Evolutionary conservation across 1,140 invertebrate species (phyloP).

Genomic region (Drosophila triauraria): DNA sequence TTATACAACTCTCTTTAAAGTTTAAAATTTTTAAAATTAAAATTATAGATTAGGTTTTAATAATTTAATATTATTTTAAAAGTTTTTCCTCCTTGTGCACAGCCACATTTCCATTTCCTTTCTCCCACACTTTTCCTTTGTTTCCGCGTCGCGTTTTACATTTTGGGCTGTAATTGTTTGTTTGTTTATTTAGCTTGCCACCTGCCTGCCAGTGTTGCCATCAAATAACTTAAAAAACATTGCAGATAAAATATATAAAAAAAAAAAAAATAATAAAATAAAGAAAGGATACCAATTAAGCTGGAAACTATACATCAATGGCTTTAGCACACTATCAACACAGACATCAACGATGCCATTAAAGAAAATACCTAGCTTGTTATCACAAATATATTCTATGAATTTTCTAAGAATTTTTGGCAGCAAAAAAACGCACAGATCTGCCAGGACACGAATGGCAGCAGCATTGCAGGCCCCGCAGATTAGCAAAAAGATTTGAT

Average conservation of each 20-base stretch:
- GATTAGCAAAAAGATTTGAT: slow-evolving; percentile 77
- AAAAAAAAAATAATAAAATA: no score
- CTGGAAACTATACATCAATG: no score
- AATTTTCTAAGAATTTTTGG: no score
- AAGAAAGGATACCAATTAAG: no score
- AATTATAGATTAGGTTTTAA: neutral
- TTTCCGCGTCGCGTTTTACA: slow-evolving; percentile 12
- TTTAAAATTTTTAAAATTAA: no score
- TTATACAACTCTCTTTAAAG: no score
- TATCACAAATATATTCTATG: no score
- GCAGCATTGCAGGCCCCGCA: neutral
- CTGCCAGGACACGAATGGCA: neutral
- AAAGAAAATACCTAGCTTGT: no score
- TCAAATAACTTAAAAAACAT: neutral
- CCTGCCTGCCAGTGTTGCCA: slow-evolving; percentile 49
- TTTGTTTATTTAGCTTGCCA: slow-evolving; percentile 69
- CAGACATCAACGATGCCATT: no score
- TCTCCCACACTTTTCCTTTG: slow-evolving; percentile 4
- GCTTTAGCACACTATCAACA: no score
- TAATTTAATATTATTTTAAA: neutral
- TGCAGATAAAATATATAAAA: no score
- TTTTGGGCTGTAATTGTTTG: slow-evolving; percentile 68
- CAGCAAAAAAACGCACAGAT: neutral
- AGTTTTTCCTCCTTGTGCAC: slow-evolving; percentile 9
- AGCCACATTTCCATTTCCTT: slow-evolving; percentile 1